phyloP scores from a whole-genome alignment of 30 jellyfish, hydroid and myxozoan genomes.

The Aurelia coerulea region DNA sequence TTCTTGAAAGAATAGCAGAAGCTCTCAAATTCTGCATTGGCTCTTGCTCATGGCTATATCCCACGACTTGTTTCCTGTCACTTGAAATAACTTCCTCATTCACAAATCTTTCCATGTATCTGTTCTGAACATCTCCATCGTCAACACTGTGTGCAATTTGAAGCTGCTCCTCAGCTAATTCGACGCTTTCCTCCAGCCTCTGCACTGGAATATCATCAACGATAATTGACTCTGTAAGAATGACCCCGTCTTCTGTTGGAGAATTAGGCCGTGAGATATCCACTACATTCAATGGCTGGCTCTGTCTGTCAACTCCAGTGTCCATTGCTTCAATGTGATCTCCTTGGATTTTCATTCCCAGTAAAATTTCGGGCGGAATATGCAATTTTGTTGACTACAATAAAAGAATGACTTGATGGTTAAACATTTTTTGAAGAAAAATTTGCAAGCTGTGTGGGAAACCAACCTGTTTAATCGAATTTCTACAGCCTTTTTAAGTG shows the following conservation, averaged over 20 bases:
- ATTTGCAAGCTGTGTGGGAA: too few relatives aligned
- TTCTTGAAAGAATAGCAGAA: too few relatives aligned
- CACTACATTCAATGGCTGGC: slow-evolving; percentile 17
- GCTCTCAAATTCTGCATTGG: too few relatives aligned
- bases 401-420: background rate
- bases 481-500: too few relatives aligned
- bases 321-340: slow-evolving; percentile 10
- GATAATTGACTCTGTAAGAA: background rate
- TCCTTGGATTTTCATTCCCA: slow-evolving; percentile 44
- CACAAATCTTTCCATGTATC: too few relatives aligned
- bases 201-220: slow-evolving; percentile 40
- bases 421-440: too few relatives aligned
- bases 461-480: too few relatives aligned
- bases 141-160: too few relatives aligned
- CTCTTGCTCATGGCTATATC: too few relatives aligned
- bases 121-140: too few relatives aligned
- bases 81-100: too few relatives aligned
- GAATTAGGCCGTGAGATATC: slow-evolving; percentile 33
- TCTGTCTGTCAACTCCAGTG: background rate
- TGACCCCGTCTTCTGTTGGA: background rate
- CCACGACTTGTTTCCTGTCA: too few relatives aligned
- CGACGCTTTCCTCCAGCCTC: slow-evolving; percentile 21
- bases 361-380: slow-evolving; percentile 39
- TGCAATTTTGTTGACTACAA: slow-evolving; percentile 23
- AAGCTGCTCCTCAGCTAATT: background rate